Base-by-base conservation (phyloP, 1,140 invertebrate genomes). In the Aphaenogaster floridana region DNA sequence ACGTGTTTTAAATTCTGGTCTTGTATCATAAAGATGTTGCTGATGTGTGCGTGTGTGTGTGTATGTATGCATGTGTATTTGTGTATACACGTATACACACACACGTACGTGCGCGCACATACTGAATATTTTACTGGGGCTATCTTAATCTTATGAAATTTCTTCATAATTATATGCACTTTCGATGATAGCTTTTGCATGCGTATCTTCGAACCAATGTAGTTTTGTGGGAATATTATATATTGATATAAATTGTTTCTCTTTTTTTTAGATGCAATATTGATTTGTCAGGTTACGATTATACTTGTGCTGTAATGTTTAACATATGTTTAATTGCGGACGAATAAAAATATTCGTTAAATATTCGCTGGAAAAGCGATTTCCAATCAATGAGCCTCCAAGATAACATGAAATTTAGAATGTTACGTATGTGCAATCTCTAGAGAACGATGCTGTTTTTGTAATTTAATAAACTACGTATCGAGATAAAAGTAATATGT, bases 101-200 rank as follows among this genome's bases (percentile, higher is more conserved):
- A 21, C 34, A 21, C 36, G 36, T 21, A 21, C 34, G 4, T 28
- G 5, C 28, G 13, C 28, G 36, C 3, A 54, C 4, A 74, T n/a
- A 17, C 13, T 3, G 7, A 34, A 42, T 81, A 57, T 79, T 69
- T 69, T 21, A 81, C 3, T 71, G 13, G 9, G 7, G 11, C 17
- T 81, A 57, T 71, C 13, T 36, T 81, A 80, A 42, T 81, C 36
- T 81, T 39, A 54, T 57, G 52, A 81, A 34, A 57, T n/a, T 57
- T 28, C 3, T 81, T n/a, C 34, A 28, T 48, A 50, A 48, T 50
- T 84, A 74, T 15, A 74, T 84, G 80, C 54, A 84, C 48, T 76
- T 74, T 84, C 45, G 52, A 28, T 83, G 68, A 74, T 45, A 72
- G 80, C 80, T 84, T 84, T 74, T 84, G 80, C 80, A 84, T 84